phyloP scores from a whole-genome alignment of 2,888 invertebrate species.

The Torymus aiolomorphi region DNA sequence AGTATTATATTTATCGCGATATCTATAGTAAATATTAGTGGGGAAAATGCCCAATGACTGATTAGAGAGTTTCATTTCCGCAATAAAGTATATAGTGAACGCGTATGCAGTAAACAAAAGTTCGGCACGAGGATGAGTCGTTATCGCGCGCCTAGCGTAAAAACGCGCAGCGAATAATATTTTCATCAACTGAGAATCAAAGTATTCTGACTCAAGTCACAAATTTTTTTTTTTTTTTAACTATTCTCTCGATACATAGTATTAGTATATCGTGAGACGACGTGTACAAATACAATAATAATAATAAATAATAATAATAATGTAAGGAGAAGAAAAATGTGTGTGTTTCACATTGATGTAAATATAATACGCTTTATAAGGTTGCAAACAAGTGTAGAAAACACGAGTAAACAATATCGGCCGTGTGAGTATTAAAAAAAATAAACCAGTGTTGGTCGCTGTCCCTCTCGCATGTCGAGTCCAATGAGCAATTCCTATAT shows the following conservation, averaged over 20 bases:
- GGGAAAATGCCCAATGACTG: not conserved
- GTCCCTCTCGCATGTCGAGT: conserved; percentile 54
- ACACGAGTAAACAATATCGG: not conserved
- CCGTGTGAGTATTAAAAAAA: conserved; percentile 34
- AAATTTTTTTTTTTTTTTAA: not conserved
- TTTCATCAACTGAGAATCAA: conserved; percentile 28
- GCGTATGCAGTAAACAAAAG: too few species aligned
- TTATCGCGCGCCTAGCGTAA: too few species aligned
- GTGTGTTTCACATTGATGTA: conserved; percentile 4
- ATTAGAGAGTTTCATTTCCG: not conserved
- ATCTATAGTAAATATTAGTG: too few species aligned
- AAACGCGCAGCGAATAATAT: too few species aligned
- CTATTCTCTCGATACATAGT: too few species aligned
- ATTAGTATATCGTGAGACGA: too few species aligned
- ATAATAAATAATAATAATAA: too few species aligned
- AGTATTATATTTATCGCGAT: not conserved
- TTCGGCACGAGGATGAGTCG: too few species aligned
- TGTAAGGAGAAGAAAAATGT: too few species aligned
- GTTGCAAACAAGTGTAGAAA: conserved; percentile 8
- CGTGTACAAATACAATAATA: too few species aligned
- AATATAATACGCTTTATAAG: conserved; percentile 46
- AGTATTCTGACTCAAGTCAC: conserved; percentile 26
- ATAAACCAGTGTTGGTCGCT: conserved; percentile 51
- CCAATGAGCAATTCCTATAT: conserved; percentile 24
- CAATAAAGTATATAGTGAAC: not conserved